These are phyloP conservation scores for Lepeophtheirus nordmannii DNA, from an alignment of 2,888 invertebrate genomes.

Conservation along the genomic window DNA sequence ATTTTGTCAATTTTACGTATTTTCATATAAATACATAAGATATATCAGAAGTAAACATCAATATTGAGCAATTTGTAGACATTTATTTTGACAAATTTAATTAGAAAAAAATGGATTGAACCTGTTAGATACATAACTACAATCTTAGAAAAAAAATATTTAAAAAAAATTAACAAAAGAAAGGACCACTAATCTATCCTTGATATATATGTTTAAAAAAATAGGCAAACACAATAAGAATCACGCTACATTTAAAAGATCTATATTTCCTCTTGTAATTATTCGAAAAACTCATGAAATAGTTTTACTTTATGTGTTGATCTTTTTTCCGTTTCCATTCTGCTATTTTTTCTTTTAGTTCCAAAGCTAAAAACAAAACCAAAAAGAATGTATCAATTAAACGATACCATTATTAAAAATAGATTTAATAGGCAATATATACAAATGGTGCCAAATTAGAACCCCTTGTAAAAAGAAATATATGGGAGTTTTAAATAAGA, in stretches of 20 bases:
- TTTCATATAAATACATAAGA: too few species aligned
- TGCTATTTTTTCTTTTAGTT: constrained; percentile 67
- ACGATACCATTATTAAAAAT: not conserved
- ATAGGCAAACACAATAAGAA: not conserved
- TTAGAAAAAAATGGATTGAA: not conserved
- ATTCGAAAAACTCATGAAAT: not conserved
- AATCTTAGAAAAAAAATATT: not conserved
- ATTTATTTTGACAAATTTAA: not conserved
- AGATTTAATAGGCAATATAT: not conserved
- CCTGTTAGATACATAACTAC: constrained; percentile 4
- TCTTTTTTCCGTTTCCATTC: constrained; percentile 46
- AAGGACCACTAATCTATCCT: not conserved
- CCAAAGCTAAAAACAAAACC: constrained; percentile 47
- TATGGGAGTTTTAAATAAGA: not conserved
- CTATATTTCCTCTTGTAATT: not conserved
- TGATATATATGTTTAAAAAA: not conserved
- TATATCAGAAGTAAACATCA: too few species aligned
- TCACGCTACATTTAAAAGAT: not conserved
- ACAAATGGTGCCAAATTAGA: constrained; percentile 3
- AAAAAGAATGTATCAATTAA: constrained; percentile 16
- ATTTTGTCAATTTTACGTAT: too few species aligned
- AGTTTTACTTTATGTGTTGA: not conserved
- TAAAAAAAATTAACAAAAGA: not conserved
- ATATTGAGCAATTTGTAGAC: too few species aligned
- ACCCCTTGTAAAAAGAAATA: not conserved